Percentiles rank a stretch among this genome's conserved stretches.
Evolutionary conservation across 2,797 vertebrate genomes (phyloP).

Genomic region (Arctocebus calabarensis): DNA sequence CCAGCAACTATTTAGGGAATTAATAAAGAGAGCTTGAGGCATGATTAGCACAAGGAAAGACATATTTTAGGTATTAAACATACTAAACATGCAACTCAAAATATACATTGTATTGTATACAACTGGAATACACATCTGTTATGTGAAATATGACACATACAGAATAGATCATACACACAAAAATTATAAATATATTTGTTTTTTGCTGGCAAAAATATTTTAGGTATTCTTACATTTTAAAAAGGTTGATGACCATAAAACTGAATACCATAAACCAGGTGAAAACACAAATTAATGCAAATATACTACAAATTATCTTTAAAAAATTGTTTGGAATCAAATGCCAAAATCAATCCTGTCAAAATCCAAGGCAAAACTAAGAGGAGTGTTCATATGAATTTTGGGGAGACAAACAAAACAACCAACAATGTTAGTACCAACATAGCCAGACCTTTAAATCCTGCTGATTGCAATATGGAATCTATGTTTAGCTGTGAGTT

Average conservation of each 20-base stretch:
- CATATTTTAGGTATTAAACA: not conserved
- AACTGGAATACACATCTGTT: not conserved
- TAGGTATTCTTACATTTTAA: not conserved
- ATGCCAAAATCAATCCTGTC: not conserved
- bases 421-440: too few relatives aligned
- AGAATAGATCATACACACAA: not conserved
- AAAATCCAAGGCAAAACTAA: not conserved
- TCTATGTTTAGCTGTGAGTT: not conserved
- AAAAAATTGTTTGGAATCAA: not conserved
- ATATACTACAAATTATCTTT: not conserved
- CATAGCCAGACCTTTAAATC: too few relatives aligned
- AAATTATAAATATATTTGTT: not conserved
- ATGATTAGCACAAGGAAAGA: not conserved
- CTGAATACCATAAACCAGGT: not conserved
- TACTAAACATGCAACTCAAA: not conserved
- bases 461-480: not conserved
- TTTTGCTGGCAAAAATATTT: not conserved
- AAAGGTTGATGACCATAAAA: not conserved
- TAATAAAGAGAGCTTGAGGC: not conserved
- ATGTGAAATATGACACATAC: not conserved
- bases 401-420: not conserved
- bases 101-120: not conserved
- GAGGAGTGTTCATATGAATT: not conserved
- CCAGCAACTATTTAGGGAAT: not conserved
- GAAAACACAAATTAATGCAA: not conserved